Evolutionary conservation across 2,113 vertebrate species (phyloP), one percentile per base, ranked within the genome.

Genomic region (Apistogramma diplotaenia): DNA sequence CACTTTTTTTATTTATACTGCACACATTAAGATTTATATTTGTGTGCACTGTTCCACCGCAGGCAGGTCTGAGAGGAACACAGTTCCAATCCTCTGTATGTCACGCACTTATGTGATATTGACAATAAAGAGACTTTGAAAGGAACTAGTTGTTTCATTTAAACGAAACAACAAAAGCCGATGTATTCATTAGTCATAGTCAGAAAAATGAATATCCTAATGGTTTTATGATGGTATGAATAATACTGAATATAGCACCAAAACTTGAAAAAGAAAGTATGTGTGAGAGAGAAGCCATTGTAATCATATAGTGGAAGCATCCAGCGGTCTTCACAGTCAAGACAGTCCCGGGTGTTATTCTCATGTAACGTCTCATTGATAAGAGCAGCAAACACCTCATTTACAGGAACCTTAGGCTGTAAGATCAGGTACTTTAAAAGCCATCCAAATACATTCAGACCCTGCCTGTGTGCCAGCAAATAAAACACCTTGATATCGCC

Each of bases 321-420:
- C 60, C 15, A 59, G 53, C 43, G 65, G 29, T 25, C 56, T 73
- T 51, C 43, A 5, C 57, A 29, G 46, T 51, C 65, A 70, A 51
- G 43, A 51, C 73, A 74, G 71, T 76, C 77, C 83, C 19, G 72
- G 74, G 78, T 81, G 51, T 82, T 81, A 85, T 65, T 84, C 83
- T 91, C 89, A 91, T 93, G 93, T 91, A 91, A 93, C 94, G 91
- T 93, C 91, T 94, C 94, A 94, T 94, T 94, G 92, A 85, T 89
- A 93, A 94, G 84, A 91, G 90, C 78, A 89, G 87, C 84, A 94
- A 93, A 94, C 88, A 91, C 93, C 93, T 93, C 89, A 92, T 94
- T 94, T 90, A 84, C 92, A 91, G 91, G 78, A 92, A 94, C 90
- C 91, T 89, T 87, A 87, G 89, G 91, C 91, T 82, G 91, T 90